A percentile compares a stretch with the other conserved stretches of the same genome.
phyloP scores from a whole-genome alignment of 2,113 vertebrate genomes.

The human (Homo sapiens) region DNA sequence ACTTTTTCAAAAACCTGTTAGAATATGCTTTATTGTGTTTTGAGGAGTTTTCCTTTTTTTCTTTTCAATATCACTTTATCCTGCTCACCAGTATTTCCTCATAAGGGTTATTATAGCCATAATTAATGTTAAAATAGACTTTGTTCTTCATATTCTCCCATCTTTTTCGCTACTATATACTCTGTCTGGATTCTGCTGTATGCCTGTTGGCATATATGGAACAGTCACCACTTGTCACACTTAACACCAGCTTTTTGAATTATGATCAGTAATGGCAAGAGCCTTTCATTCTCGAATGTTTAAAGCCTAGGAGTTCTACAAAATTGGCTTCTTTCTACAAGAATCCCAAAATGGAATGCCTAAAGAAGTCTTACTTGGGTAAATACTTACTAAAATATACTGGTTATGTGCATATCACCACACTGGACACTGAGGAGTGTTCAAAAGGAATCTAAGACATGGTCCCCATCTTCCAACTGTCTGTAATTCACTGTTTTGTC shows the following conservation, averaged over 20 bases:
- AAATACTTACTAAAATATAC: neutral
- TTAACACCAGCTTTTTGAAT: neutral
- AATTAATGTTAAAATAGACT: neutral
- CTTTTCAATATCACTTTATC: neutral
- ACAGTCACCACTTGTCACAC: neutral
- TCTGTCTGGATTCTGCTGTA: neutral
- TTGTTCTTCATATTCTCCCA: neutral
- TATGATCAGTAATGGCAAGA: conserved; percentile 4
- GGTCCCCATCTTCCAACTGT: neutral
- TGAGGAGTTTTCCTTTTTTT: neutral
- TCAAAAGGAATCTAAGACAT: neutral
- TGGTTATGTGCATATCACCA: no score
- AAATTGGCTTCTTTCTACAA: neutral
- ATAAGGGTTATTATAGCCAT: neutral
- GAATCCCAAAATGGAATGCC: neutral
- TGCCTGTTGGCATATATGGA: neutral
- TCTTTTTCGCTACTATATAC: neutral
- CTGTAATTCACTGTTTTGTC: neutral
- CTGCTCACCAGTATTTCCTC: neutral
- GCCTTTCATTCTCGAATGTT: conserved; percentile 30
- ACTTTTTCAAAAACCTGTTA: conserved; percentile 2
- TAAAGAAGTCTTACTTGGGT: neutral
- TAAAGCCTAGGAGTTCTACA: neutral
- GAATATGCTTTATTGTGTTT: neutral
- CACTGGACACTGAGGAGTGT: neutral